A percentile compares a stretch with the other conserved stretches of the same genome.
phyloP scores from a whole-genome alignment of 2,113 vertebrate genomes.

The Paradoxurus hermaphroditus region DNA sequence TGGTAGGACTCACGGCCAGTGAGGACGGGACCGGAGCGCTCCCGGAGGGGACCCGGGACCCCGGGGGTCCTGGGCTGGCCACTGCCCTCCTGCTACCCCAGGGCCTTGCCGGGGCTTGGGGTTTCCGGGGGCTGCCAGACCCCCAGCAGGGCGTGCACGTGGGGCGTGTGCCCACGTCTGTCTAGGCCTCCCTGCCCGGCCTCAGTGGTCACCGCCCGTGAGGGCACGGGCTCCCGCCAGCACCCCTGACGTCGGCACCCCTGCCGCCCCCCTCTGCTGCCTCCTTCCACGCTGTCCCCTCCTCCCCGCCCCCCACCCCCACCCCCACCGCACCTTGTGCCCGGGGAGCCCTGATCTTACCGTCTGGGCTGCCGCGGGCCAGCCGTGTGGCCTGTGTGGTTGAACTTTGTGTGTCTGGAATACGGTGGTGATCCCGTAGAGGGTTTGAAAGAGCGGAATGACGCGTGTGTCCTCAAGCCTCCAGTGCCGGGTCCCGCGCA shows the following conservation, averaged over 20 bases:
- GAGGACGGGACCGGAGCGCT: neutral
- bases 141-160: neutral
- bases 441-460: fast-evolving
- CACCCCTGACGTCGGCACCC: neutral
- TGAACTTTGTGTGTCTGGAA: neutral
- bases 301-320: fast-evolving
- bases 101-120: neutral
- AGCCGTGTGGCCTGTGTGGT: neutral
- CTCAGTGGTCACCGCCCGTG: fast-evolving
- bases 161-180: fast-evolving
- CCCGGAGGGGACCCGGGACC: neutral
- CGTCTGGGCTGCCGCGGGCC: neutral
- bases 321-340: fast-evolving
- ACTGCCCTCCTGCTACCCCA: neutral
- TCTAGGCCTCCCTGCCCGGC: fast-evolving
- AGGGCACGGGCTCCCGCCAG: neutral
- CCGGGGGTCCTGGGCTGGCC: neutral
- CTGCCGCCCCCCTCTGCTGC: neutral
- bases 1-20: neutral
- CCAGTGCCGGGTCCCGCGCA: fast-evolving
- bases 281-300: neutral
- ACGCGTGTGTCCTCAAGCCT: fast-evolving
- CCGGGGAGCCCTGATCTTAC: neutral
- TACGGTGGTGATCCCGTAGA: fast-evolving
- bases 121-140: neutral